Evolutionary conservation across 2,888 invertebrate genomes (phyloP).

Genomic region (Sisyra terminalis): DNA sequence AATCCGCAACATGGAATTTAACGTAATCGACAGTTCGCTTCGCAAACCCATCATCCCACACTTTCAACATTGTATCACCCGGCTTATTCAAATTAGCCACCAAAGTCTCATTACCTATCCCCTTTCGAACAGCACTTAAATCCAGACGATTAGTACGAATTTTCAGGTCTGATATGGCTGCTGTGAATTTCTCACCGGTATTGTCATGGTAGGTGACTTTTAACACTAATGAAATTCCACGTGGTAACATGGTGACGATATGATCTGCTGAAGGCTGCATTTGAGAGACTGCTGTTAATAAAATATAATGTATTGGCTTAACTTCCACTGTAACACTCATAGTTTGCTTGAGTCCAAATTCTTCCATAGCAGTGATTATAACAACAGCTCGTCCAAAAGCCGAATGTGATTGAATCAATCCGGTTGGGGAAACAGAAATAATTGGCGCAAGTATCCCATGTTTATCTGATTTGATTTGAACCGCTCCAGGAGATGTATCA

Average conservation of each 20-base stretch:
- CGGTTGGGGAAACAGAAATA: slow-evolving; percentile 20
- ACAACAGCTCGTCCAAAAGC: slow-evolving; percentile 26
- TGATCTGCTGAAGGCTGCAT: slow-evolving; percentile 20
- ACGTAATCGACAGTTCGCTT: slow-evolving; percentile 26
- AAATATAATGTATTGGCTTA: slow-evolving; percentile 29
- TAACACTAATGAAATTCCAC: slow-evolving; percentile 32
- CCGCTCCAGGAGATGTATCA: background rate
- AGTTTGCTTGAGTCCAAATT: slow-evolving; percentile 33
- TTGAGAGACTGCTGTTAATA: slow-evolving; percentile 21
- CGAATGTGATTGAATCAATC: slow-evolving; percentile 22
- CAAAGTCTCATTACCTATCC: slow-evolving; percentile 30
- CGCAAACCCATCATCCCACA: slow-evolving; percentile 24
- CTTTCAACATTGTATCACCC: slow-evolving; percentile 34
- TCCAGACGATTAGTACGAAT: slow-evolving; percentile 31
- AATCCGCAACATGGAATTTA: slow-evolving; percentile 24
- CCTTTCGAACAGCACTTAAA: slow-evolving; percentile 24
- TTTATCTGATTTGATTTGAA: slow-evolving; percentile 14
- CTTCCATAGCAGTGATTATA: slow-evolving; percentile 30
- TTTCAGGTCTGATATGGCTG: slow-evolving; percentile 29
- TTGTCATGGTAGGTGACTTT: slow-evolving; percentile 35
- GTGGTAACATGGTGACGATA: slow-evolving; percentile 24
- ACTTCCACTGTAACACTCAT: slow-evolving; percentile 33
- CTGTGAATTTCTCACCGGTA: slow-evolving; percentile 33
- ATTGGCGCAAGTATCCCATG: slow-evolving; percentile 16
- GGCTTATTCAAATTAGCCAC: slow-evolving; percentile 27